Conservation (phyloP, 1,140 invertebrate genomes). For the Atta texana region DNA sequence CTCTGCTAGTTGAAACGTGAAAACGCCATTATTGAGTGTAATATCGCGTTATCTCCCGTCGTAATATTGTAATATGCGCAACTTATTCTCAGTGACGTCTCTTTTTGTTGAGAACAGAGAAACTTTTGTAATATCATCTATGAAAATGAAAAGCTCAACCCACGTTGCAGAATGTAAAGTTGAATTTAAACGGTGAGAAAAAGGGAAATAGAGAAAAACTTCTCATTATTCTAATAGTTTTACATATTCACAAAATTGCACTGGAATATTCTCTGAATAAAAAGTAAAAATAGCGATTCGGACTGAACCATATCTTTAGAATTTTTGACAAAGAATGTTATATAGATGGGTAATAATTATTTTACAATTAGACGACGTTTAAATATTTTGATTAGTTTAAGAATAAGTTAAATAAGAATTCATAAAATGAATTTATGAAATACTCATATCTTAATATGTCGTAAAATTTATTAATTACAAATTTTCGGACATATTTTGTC, state of each 20-base stretch:
- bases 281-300: not conserved
- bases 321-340: slow-evolving; percentile 25
- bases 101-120: slow-evolving; percentile 26
- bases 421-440: not conserved
- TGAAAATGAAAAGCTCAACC: slow-evolving; percentile 44
- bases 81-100: slow-evolving; percentile 49
- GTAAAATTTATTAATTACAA: slow-evolving; percentile 6
- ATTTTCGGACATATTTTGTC: not conserved
- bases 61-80: slow-evolving; percentile 51
- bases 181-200: slow-evolving; percentile 39
- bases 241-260: slow-evolving; percentile 13
- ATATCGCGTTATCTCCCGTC: slow-evolving; percentile 51
- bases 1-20: slow-evolving; percentile 71
- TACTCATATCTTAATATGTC: not conserved
- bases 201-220: slow-evolving; percentile 8
- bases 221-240: slow-evolving; percentile 58
- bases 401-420: not conserved
- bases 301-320: not conserved
- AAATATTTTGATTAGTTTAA: not conserved
- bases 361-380: not conserved
- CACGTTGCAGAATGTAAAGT: slow-evolving; percentile 19
- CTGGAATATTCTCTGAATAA: not conserved
- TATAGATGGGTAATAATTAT: not conserved
- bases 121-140: slow-evolving; percentile 43
- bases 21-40: slow-evolving; percentile 76